Evolutionary conservation across 2,888 invertebrate genomes (phyloP).

Genomic region (Drosophila atroscutellata): DNA sequence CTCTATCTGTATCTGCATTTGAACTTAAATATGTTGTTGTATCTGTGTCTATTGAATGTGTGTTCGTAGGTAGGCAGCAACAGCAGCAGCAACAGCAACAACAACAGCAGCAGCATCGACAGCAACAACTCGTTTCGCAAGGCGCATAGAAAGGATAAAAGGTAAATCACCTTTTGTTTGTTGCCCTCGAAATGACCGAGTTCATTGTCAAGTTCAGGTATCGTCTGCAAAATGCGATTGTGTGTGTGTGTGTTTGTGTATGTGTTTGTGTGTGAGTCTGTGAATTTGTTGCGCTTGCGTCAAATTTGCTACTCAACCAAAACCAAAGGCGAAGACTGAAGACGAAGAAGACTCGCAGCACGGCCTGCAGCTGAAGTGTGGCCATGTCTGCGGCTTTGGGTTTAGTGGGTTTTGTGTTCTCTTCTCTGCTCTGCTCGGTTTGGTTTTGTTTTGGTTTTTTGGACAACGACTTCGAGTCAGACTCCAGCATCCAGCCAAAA

Average conservation of each 20-base stretch:
- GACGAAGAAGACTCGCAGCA: slow-evolving; percentile 16
- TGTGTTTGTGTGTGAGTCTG: slow-evolving; percentile 37
- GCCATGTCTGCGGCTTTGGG: slow-evolving; percentile 63
- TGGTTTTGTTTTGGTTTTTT: slow-evolving; percentile 32
- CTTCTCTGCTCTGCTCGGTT: slow-evolving; percentile 32
- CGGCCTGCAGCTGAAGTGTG: slow-evolving; percentile 66
- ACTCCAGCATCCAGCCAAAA: slow-evolving; percentile 31
- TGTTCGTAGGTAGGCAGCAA: slow-evolving; percentile 21
- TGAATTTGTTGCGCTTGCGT: slow-evolving; percentile 74
- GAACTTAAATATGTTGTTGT: slow-evolving; percentile 40
- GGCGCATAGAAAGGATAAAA: slow-evolving; percentile 65
- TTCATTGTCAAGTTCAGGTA: slow-evolving; percentile 79
- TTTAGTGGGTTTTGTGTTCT: slow-evolving; percentile 41
- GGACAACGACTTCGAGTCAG: slow-evolving; percentile 7
- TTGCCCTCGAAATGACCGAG: slow-evolving; percentile 76
- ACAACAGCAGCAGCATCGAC: neutral
- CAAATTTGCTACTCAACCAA: slow-evolving; percentile 64
- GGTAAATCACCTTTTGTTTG: slow-evolving; percentile 79
- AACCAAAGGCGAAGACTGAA: slow-evolving; percentile 11
- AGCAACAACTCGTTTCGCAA: slow-evolving; percentile 46
- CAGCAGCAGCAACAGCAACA: slow-evolving; percentile 11
- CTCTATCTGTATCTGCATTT: slow-evolving; percentile 30
- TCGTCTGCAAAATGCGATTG: slow-evolving; percentile 40
- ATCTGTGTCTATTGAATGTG: slow-evolving; percentile 40
- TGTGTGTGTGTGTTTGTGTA: slow-evolving; percentile 27